Percentiles rank a stretch among this genome's conserved stretches.
phyloP scores from a whole-genome alignment of 2,888 invertebrate genomes.

The Campopleginae sp. region DNA sequence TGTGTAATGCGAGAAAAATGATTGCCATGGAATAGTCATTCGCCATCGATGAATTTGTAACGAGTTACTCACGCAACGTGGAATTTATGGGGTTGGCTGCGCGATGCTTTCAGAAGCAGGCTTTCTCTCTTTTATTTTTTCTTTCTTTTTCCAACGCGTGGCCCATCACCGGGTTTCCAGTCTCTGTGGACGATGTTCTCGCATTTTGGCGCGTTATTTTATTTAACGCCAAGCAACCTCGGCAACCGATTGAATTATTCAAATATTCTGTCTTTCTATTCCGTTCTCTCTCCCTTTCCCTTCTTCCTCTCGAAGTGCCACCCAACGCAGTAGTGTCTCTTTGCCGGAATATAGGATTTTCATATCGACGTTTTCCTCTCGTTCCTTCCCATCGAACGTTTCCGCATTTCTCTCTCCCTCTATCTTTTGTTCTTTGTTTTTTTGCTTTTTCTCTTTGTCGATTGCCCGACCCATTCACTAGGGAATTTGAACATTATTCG shows the following conservation, averaged over 20 bases:
- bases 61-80: conserved; percentile 3
- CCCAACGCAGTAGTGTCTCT: conserved; percentile 38
- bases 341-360: conserved; percentile 51
- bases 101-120: neutral
- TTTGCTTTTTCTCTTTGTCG: conserved; percentile 12
- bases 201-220: conserved; percentile 78
- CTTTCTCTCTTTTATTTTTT: neutral
- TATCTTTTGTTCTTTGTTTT: neutral
- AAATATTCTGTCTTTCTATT: conserved; percentile 72
- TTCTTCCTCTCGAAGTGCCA: conserved; percentile 19
- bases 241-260: conserved; percentile 78
- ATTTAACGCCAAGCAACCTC: conserved; percentile 77
- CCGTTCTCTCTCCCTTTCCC: conserved; percentile 37
- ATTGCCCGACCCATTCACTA: conserved; percentile 29
- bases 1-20: neutral
- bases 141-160: neutral
- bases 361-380: conserved; percentile 64
- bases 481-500: conserved; percentile 46
- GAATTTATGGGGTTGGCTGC: conserved; percentile 15
- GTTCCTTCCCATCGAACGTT: conserved; percentile 46
- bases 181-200: conserved; percentile 69
- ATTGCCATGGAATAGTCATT: neutral
- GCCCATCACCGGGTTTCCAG: conserved; percentile 16
- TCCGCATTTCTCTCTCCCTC: conserved; percentile 17
- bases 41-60: conserved; percentile 14